A percentile compares a stretch with the other conserved stretches of the same genome.
phyloP scores from a whole-genome alignment of 2,888 invertebrate genomes.

The Polyploca ridens region DNA sequence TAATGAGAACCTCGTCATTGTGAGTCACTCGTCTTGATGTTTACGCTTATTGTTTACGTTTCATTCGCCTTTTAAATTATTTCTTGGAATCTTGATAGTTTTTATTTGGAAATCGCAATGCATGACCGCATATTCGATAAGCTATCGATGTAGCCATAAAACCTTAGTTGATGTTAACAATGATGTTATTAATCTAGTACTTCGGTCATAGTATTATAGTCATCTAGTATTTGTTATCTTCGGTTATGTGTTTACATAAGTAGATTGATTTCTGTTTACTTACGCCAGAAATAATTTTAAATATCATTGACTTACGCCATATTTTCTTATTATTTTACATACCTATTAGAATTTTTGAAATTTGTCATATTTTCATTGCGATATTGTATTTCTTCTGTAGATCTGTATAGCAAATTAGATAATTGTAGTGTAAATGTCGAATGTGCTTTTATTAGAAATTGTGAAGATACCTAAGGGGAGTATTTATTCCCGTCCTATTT shows the following conservation, averaged over 20 bases:
- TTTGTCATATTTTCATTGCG: neutral
- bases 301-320: neutral
- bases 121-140: conserved; percentile 54
- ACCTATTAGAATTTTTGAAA: neutral
- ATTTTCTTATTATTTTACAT: neutral
- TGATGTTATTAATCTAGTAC: conserved; percentile 28
- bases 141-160: conserved; percentile 46
- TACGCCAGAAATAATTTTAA: neutral
- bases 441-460: neutral
- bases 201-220: too few relatives aligned
- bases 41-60: conserved; percentile 80
- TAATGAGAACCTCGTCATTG: conserved; percentile 81
- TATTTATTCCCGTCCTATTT: neutral
- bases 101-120: conserved; percentile 61
- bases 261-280: neutral
- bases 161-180: conserved; percentile 31
- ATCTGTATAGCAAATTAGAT: neutral
- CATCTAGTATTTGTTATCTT: neutral
- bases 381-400: neutral
- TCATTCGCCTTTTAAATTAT: conserved; percentile 43
- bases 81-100: conserved; percentile 61
- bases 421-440: neutral
- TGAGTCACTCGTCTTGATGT: conserved; percentile 79
- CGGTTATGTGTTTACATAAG: neutral
- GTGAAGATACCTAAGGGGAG: too few relatives aligned